Percentiles rank a stretch among this genome's conserved stretches.
These are phyloP conservation scores for Invenusta paracnida DNA, from an alignment of 2,888 invertebrate species.

Conservation along the genomic window DNA sequence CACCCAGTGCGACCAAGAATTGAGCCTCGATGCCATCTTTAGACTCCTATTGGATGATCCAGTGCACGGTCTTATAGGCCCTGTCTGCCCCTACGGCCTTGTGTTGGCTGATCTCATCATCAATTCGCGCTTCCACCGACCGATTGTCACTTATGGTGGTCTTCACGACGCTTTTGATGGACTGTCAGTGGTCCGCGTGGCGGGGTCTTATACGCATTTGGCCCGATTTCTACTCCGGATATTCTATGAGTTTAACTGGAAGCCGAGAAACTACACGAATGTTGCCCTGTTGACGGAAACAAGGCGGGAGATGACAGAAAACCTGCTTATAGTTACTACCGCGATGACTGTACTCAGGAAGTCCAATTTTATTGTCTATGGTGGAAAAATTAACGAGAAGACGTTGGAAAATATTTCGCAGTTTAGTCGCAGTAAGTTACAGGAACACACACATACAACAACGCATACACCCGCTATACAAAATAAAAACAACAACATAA, in stretches of 20 bases:
- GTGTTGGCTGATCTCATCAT: neutral
- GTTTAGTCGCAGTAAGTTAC: neutral
- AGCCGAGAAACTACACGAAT: neutral
- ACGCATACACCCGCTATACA: too few species aligned
- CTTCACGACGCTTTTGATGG: neutral
- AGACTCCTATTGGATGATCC: neutral
- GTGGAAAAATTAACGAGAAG: neutral
- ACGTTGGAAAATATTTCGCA: neutral
- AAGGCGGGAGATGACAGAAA: neutral
- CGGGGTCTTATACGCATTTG: neutral
- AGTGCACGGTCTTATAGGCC: neutral
- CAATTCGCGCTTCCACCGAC: neutral
- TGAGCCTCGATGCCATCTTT: neutral
- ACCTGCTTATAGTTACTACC: neutral
- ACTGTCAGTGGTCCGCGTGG: neutral
- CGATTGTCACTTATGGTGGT: neutral
- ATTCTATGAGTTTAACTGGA: slow-evolving; percentile 18
- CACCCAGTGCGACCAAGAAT: neutral
- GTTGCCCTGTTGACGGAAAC: neutral
- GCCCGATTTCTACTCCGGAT: neutral
- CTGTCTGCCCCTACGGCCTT: neutral
- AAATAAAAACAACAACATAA: too few species aligned
- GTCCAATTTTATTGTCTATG: neutral
- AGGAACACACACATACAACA: neutral
- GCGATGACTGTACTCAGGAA: neutral